Evolutionary conservation across 1,140 invertebrate species (phyloP), one percentile per base, ranked within the genome.

Genomic region (Holotrichia oblita): DNA sequence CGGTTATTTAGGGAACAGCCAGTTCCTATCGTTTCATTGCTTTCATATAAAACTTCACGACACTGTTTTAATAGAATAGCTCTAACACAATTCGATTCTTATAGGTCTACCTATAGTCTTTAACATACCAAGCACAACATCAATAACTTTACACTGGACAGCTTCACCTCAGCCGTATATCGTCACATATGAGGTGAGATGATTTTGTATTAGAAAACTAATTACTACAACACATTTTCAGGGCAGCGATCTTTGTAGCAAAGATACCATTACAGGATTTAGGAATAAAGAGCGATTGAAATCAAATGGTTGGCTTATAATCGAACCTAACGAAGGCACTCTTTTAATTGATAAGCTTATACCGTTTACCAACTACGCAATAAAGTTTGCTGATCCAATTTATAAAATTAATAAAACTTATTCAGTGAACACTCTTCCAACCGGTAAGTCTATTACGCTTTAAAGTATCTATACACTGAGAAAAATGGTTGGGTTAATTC

Each of bases 161-260:
- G 14, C 34, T 2, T 40, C 72, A 34, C 3, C 20, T 40, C 61
- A 64, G 24, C 72, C 72, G n/a, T 73, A 40, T n/a, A 73, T 73
- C 4, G 4, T 40, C 27, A 73, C 34, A 10, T 73, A 73, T 27
- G n/a, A 73, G 72, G 72, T 73, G 14, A 73, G 40, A 73, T 17
- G 20, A 10, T 12, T 17, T n/a, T 41, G n/a, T 40, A 40, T 14
- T 40, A 40, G 14, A 0, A 7, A n/a, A 73, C n/a, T 41, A 17
- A 34, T 27, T 73, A 40, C 3, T 73, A n/a, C 27, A 73, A 41
- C 24, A 20, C 24, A 20, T 41, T 41, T 73, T 12, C 12, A 73
- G 72, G 72, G 72, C 12, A 40, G 40, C 40, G 34, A 73, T 73
- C 24, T 73, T 73, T 73, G 72, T 14, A 0, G n/a, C 12, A 4